Conservation (phyloP, 2,888 invertebrate genomes). For the Neria commutata region DNA sequence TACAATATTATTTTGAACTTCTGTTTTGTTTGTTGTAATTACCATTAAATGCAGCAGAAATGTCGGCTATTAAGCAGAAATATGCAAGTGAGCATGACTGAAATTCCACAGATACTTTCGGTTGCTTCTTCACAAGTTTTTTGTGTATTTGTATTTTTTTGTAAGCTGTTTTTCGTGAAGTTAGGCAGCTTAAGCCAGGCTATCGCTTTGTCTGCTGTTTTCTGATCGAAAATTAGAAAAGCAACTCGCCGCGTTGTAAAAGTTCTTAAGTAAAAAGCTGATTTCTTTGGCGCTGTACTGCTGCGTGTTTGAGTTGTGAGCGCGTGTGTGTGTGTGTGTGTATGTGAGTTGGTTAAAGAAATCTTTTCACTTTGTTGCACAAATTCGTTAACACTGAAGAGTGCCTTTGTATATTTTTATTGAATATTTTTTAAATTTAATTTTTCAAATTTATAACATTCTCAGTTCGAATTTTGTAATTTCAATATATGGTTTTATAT, state of each 20-base stretch:
- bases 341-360: background rate
- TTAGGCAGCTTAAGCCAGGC: background rate
- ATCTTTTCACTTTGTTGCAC: constrained; percentile 5
- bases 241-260: background rate
- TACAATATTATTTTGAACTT: background rate
- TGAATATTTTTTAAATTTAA: no score
- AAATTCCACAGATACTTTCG: constrained; percentile 21
- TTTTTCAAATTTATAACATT: no score
- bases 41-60: constrained; percentile 16
- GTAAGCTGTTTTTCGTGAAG: background rate
- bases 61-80: constrained; percentile 11
- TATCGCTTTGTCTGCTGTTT: background rate
- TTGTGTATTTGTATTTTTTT: background rate
- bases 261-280: background rate
- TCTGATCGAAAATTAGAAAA: background rate
- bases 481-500: constrained; percentile 8
- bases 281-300: background rate
- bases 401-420: no score
- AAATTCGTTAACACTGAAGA: no score
- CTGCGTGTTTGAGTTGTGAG: background rate
- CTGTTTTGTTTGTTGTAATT: constrained; percentile 4
- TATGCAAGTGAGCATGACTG: constrained; percentile 20
- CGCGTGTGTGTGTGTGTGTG: no score
- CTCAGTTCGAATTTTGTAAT: no score
- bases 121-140: background rate